These are phyloP conservation scores for Callimorpha dominula DNA, from an alignment of 2,888 invertebrate species.

Conservation along the genomic window DNA sequence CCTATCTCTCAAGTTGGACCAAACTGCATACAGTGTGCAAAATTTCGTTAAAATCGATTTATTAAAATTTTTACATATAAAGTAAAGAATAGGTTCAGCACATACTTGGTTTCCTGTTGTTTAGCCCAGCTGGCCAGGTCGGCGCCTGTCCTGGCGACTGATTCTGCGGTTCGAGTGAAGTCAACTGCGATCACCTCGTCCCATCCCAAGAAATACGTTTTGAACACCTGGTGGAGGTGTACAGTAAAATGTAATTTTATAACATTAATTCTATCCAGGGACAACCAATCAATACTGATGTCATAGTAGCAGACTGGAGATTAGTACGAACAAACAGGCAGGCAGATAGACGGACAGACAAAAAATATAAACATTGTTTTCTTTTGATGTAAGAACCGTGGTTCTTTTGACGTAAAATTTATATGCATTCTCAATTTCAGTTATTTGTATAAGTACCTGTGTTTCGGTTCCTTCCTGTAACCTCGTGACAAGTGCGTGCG, in stretches of 20 bases:
- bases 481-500: conserved; percentile 95
- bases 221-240: conserved; percentile 90
- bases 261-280: not conserved
- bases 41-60: too few species aligned
- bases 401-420: too few species aligned
- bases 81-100: not conserved
- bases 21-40: not conserved
- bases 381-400: too few species aligned
- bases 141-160: conserved; percentile 98
- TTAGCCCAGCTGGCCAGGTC: conserved; percentile 97
- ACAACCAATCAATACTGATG: too few species aligned
- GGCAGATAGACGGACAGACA: too few species aligned
- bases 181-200: conserved; percentile 99
- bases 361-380: too few species aligned
- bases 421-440: too few species aligned
- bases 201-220: conserved; percentile 99
- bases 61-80: not conserved
- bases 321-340: too few species aligned
- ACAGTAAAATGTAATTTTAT: not conserved
- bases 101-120: conserved; percentile 93
- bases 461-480: conserved; percentile 97
- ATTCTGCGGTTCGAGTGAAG: conserved; percentile 99
- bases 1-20: too few species aligned
- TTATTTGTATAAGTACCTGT: conserved; percentile 79
- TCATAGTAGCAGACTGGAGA: too few species aligned